phyloP scores from a whole-genome alignment of 1,140 invertebrate species.

The Triops longicaudatus region DNA sequence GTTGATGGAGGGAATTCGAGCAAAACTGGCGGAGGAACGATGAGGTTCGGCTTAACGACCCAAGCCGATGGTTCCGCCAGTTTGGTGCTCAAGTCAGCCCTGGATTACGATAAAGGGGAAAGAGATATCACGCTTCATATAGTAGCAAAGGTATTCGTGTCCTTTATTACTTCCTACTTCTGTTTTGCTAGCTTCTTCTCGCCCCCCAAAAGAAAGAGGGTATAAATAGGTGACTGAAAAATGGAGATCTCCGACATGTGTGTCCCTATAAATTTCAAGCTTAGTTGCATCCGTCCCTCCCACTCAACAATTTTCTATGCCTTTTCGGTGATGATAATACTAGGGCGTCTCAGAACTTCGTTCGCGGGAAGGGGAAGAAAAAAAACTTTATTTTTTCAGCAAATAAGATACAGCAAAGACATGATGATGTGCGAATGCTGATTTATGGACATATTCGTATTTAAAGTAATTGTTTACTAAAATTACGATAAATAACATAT shows the following conservation, averaged over 20 bases:
- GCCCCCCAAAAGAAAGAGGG: no score
- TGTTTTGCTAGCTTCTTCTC: background rate
- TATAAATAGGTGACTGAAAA: no score
- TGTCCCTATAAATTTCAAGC: background rate
- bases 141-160: background rate
- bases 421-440: no score
- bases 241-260: no score
- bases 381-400: no score
- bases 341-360: no score
- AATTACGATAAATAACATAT: no score
- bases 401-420: no score
- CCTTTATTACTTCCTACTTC: background rate
- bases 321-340: background rate
- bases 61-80: background rate
- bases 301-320: background rate
- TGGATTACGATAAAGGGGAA: background rate
- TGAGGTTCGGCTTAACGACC: background rate
- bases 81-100: slow-evolving; percentile 10
- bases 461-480: no score
- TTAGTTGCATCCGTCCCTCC: background rate
- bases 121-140: slow-evolving; percentile 11
- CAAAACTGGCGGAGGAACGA: background rate
- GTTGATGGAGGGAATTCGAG: background rate
- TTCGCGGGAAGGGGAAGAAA: no score
- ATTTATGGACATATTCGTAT: background rate